Conservation (phyloP, 2,888 invertebrate species). For the Aspidiotus destructor region DNA sequence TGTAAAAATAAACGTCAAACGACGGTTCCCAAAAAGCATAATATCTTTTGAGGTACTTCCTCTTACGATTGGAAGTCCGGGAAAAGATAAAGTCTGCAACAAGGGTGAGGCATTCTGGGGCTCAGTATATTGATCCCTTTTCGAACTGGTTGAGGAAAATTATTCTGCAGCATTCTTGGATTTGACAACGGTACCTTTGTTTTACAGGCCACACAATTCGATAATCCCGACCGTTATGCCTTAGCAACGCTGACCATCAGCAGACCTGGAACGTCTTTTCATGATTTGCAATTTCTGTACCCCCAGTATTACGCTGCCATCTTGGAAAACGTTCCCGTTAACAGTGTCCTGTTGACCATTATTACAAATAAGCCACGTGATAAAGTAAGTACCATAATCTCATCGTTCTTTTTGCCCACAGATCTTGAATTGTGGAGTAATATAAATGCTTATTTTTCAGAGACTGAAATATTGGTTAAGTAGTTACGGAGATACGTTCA, state of each 20-base stretch:
- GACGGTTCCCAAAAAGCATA: too few species aligned
- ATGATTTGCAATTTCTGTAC: slow-evolving; percentile 58
- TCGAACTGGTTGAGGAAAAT: too few species aligned
- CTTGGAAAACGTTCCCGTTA: slow-evolving; percentile 65
- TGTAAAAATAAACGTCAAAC: too few species aligned
- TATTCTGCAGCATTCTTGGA: background rate
- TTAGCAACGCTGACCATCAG: slow-evolving; percentile 67
- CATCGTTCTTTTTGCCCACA: too few species aligned
- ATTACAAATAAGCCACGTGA: slow-evolving; percentile 51
- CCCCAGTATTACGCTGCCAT: slow-evolving; percentile 60
- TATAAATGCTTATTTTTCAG: slow-evolving; percentile 41
- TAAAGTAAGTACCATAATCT: slow-evolving; percentile 40
- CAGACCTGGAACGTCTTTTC: slow-evolving; percentile 48
- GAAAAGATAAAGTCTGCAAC: too few species aligned
- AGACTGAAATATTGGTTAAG: slow-evolving; percentile 62
- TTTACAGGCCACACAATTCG: slow-evolving; percentile 62
- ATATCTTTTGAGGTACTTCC: too few species aligned
- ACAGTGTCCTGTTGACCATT: slow-evolving; percentile 59
- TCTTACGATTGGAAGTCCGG: too few species aligned
- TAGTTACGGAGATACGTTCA: slow-evolving; percentile 63
- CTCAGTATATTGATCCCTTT: too few species aligned
- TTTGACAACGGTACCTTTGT: background rate
- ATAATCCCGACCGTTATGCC: slow-evolving; percentile 81
- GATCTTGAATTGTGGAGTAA: too few species aligned
- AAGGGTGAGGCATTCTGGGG: too few species aligned